Evolutionary conservation across 2,888 invertebrate species (phyloP), one percentile per base, ranked within the genome.

Genomic region (Thecocarcelia acutangulata): DNA sequence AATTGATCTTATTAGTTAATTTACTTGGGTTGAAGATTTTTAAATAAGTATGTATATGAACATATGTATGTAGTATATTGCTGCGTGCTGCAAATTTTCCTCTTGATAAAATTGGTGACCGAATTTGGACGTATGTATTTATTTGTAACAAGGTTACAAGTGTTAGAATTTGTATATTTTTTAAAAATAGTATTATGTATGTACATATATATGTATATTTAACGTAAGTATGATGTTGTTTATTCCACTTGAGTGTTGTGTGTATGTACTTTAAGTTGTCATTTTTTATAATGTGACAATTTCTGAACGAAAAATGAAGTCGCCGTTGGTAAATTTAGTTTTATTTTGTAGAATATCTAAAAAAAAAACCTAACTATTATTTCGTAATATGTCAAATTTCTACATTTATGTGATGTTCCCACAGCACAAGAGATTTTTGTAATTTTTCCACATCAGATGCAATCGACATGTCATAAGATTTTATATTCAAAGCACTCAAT

Each of bases 61-160:
- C 24, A 24, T 33, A 33, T 24, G 12, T 24, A 24, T 11, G 33
- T 33, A 33, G 17, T 54, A 13, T 48, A 24, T 33, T 19, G 24
- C 19, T 19, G 46, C 17, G 17, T 58, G 28, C 56, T 54, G n/a
- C 5, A 64, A 42, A 42, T 2, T 50, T 48, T 2, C 21, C 46
- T 37, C 5, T 44, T 21, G 56, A 40, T 56, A 40, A 78, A 72
- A 59, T 72, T 66, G 52, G 66, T 66, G 64, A 78, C 78, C 72
- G 58, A 52, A n/a, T 44, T 42, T 68, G 42, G 40, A 50, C n/a
- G n/a, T n/a, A 61, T 70, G 42, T 21, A 50, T 52, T 64, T 64
- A 81, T 73, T 69, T 74, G 52, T 59, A 74, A 74, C 77, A 78
- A 82, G 82, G 82, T 74, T 74, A 74, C 21, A 63, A 50, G 46